These are phyloP conservation scores for Arvicanthis niloticus DNA, from an alignment of 2,113 vertebrate species.

Conservation along the genomic window DNA sequence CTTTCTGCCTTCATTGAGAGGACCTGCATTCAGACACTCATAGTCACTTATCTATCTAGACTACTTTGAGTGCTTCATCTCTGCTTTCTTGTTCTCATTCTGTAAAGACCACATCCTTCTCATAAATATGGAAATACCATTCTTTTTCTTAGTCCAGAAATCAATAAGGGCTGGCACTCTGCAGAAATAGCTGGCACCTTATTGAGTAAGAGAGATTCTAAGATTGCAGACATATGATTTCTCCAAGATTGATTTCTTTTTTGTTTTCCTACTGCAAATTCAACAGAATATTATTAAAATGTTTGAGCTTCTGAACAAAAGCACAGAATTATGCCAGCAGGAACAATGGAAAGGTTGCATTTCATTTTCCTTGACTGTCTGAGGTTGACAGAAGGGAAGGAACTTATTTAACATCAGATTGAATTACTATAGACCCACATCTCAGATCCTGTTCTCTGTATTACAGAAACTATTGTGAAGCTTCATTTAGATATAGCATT, in stretches of 20 bases:
- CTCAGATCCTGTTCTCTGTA: neutral
- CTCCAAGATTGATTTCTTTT: slow-evolving; percentile 67
- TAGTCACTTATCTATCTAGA: neutral
- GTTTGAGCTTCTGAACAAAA: slow-evolving; percentile 64
- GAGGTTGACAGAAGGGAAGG: slow-evolving; percentile 29
- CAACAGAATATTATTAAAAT: slow-evolving; percentile 71
- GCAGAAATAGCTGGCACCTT: slow-evolving; percentile 52
- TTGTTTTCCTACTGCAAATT: slow-evolving; percentile 70
- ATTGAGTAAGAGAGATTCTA: slow-evolving; percentile 56
- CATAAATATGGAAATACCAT: neutral
- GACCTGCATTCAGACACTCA: neutral
- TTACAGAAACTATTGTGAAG: neutral
- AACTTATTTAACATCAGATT: slow-evolving; percentile 50
- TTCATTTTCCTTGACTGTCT: slow-evolving; percentile 12
- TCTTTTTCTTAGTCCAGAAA: slow-evolving; percentile 1
- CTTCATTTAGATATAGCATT: neutral
- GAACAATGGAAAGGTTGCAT: slow-evolving; percentile 57
- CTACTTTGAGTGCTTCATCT: neutral
- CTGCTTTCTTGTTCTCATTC: neutral
- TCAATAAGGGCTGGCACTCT: slow-evolving; percentile 36
- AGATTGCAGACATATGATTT: slow-evolving; percentile 41
- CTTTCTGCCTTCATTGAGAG: neutral
- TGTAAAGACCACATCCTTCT: slow-evolving; percentile 3
- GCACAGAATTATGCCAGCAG: slow-evolving; percentile 58
- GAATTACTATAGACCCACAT: slow-evolving; percentile 46